Conservation (phyloP, 2,888 invertebrate genomes). For the Mesorhabditis belari region DNA sequence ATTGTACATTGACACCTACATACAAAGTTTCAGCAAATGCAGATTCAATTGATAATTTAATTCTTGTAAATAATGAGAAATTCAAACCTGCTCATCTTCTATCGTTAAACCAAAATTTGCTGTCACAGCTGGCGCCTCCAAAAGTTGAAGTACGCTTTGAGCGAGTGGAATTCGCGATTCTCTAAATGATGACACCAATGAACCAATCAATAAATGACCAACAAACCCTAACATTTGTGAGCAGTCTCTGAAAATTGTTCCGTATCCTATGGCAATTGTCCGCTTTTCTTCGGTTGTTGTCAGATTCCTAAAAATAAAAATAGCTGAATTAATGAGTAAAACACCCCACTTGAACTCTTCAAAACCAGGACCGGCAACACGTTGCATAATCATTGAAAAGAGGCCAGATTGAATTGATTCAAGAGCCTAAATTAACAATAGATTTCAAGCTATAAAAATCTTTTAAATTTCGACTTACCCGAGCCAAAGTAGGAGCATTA, state of each 20-base stretch:
- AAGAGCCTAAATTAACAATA: slow-evolving; percentile 20
- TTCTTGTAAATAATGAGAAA: background rate
- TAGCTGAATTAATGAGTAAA: background rate
- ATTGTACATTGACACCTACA: slow-evolving; percentile 33
- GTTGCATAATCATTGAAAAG: slow-evolving; percentile 91
- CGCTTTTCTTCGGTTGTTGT: slow-evolving; percentile 76
- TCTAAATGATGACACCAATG: background rate
- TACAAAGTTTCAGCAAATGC: background rate
- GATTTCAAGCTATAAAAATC: background rate
- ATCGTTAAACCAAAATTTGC: slow-evolving; percentile 17
- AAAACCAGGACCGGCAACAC: slow-evolving; percentile 52
- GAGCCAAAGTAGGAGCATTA: slow-evolving; percentile 69
- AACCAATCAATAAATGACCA: too few species aligned
- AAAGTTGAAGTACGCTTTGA: slow-evolving; percentile 15
- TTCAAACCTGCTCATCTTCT: slow-evolving; percentile 33
- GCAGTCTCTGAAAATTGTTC: slow-evolving; percentile 62
- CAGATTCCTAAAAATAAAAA: slow-evolving; percentile 79
- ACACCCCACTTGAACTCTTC: background rate
- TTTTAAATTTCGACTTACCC: too few species aligned
- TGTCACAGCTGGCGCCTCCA: slow-evolving; percentile 18
- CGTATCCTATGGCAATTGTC: slow-evolving; percentile 82
- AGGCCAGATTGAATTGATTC: slow-evolving; percentile 62
- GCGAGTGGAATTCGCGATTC: slow-evolving; percentile 7
- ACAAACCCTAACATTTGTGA: background rate
- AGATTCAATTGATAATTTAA: too few species aligned